Conservation (phyloP, 2,797 vertebrate species). For the Girardinus metallicus region DNA sequence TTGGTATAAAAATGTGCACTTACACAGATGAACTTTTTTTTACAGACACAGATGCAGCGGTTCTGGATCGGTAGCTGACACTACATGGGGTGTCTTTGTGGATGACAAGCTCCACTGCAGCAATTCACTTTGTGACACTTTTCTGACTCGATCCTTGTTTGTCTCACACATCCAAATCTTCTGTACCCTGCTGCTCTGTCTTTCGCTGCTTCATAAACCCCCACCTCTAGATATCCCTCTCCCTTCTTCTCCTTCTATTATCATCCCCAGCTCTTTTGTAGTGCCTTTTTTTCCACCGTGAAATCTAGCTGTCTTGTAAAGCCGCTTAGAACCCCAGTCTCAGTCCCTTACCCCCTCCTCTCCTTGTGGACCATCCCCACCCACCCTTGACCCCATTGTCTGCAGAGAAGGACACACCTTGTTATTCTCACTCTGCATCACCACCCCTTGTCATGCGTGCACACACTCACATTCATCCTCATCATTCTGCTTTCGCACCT, state of each 20-base stretch:
- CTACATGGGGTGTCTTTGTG: conserved; percentile 64
- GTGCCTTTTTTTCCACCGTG: conserved; percentile 44
- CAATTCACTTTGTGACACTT: conserved; percentile 31
- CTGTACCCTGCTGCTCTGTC: not conserved
- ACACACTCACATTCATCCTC: conserved; percentile 62
- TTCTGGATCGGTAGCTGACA: conserved; percentile 55
- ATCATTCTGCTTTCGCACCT: conserved; percentile 53
- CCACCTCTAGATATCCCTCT: not conserved
- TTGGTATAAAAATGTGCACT: conserved; percentile 27
- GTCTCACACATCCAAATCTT: conserved; percentile 4
- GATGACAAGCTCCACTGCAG: conserved; percentile 58
- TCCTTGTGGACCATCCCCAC: conserved; percentile 31
- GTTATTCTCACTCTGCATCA: conserved; percentile 61
- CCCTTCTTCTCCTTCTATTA: not conserved
- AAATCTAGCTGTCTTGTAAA: conserved; percentile 51
- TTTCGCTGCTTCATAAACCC: conserved; percentile 28
- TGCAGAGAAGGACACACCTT: conserved; percentile 47
- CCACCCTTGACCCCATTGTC: conserved; percentile 56
- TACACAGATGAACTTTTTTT: conserved; percentile 14
- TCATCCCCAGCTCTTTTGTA: conserved; percentile 21
- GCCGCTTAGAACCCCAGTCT: conserved; percentile 12
- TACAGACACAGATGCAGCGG: conserved; percentile 53
- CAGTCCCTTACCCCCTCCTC: not conserved
- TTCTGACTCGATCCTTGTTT: not conserved
- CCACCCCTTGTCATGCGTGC: conserved; percentile 29